These are phyloP conservation scores for Psephotus haematonotus DNA, from an alignment of 2,113 vertebrate species.

Conservation along the genomic window DNA sequence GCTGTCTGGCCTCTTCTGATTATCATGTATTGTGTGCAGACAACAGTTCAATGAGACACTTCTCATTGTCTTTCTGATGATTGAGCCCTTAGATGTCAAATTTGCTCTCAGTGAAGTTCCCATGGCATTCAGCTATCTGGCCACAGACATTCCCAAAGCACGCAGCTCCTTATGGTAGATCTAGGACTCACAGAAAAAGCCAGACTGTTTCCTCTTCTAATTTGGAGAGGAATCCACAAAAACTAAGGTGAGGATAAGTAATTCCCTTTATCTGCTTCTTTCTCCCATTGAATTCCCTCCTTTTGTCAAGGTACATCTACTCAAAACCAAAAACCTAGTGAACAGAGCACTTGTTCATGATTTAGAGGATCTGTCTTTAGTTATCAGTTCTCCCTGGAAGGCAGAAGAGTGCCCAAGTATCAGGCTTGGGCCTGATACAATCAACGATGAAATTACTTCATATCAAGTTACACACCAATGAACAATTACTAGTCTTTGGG, in stretches of 20 bases:
- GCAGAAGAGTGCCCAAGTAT: background rate
- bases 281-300: background rate
- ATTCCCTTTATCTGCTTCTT: background rate
- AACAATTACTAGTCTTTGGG: background rate
- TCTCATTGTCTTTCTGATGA: background rate
- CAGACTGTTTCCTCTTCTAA: background rate
- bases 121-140: background rate
- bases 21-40: background rate
- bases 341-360: background rate
- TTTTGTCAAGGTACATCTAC: background rate
- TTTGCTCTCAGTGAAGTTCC: background rate
- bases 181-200: background rate
- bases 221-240: background rate
- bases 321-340: background rate
- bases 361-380: background rate
- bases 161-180: background rate
- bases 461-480: background rate
- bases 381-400: background rate
- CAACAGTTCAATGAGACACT: background rate
- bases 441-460: background rate
- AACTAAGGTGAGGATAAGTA: background rate
- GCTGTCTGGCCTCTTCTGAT: background rate
- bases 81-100: background rate
- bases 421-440: background rate
- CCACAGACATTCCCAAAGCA: background rate